phyloP scores from a whole-genome alignment of 1,140 invertebrate genomes.

The Ganaspis sp. region DNA sequence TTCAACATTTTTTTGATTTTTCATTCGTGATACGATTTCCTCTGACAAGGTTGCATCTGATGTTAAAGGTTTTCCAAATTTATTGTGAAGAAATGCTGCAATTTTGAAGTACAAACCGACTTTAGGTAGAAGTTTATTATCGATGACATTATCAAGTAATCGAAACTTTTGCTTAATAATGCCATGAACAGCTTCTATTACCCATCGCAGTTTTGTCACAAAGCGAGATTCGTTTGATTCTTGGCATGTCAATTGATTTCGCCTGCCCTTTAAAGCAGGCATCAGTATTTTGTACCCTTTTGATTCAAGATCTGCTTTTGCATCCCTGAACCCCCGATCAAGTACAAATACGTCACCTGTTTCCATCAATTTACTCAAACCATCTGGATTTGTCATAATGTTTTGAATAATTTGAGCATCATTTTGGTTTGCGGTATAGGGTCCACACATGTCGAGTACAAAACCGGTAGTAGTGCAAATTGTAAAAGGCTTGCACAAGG shows the following conservation, averaged over 20 bases:
- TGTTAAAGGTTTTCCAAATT: slow-evolving; percentile 44
- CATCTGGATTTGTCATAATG: slow-evolving; percentile 37
- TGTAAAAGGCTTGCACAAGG: not conserved
- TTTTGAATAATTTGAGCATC: slow-evolving; percentile 46
- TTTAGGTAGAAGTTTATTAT: slow-evolving; percentile 4
- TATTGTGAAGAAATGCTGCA: slow-evolving; percentile 35
- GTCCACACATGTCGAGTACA: slow-evolving; percentile 42
- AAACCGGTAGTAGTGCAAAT: slow-evolving; percentile 37
- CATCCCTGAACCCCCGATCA: slow-evolving; percentile 57
- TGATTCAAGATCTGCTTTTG: slow-evolving; percentile 34
- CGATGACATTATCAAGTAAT: not conserved
- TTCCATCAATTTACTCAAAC: slow-evolving; percentile 31
- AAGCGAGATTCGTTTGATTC: slow-evolving; percentile 57
- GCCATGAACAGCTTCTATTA: slow-evolving; percentile 62
- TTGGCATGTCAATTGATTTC: slow-evolving; percentile 25
- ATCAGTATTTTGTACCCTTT: slow-evolving; percentile 45
- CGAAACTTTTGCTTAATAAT: slow-evolving; percentile 48
- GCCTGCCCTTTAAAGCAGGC: slow-evolving; percentile 54
- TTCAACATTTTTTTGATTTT: not conserved
- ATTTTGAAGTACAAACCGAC: not conserved
- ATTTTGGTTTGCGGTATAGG: slow-evolving; percentile 44
- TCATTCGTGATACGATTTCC: slow-evolving; percentile 43
- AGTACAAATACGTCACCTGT: slow-evolving; percentile 41
- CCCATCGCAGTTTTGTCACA: slow-evolving; percentile 57
- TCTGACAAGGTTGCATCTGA: slow-evolving; percentile 42